Conservation (phyloP, 2,113 vertebrate species). For the Eidolon helvum region DNA sequence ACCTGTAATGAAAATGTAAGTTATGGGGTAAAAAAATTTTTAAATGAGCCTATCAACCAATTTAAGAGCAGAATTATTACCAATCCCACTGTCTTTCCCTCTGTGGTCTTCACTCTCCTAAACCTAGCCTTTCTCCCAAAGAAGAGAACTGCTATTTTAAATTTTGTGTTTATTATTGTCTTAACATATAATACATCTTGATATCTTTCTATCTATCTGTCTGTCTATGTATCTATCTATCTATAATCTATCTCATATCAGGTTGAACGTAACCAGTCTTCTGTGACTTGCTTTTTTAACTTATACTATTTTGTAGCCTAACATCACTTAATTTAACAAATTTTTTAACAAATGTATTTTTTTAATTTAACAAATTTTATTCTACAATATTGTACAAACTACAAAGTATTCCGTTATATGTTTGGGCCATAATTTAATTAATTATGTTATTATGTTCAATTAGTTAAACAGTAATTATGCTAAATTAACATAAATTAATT, state of each 20-base stretch:
- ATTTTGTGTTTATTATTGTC: background rate
- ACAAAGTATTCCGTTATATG: background rate
- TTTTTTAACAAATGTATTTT: too few species aligned
- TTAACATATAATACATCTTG: background rate
- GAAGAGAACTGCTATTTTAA: background rate
- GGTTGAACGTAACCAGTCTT: background rate
- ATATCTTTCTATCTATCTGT: background rate
- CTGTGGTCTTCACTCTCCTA: background rate
- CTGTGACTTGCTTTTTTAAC: background rate
- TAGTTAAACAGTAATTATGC: conserved; percentile 38
- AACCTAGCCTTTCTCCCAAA: background rate
- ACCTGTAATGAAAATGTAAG: background rate
- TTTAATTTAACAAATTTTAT: conserved; percentile 44
- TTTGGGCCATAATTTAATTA: conserved; percentile 43
- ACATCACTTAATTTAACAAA: background rate
- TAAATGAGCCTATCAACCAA: background rate
- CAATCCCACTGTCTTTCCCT: background rate
- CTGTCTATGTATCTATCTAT: background rate
- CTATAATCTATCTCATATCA: background rate
- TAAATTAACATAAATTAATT: conserved; percentile 26
- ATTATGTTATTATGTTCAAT: conserved; percentile 41
- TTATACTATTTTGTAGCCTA: background rate
- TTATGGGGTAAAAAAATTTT: background rate
- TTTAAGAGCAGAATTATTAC: background rate
- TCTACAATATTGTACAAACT: background rate